Base-by-base conservation (phyloP, 92 coral and sea anemone species). In the Phenganax stokvisi region DNA sequence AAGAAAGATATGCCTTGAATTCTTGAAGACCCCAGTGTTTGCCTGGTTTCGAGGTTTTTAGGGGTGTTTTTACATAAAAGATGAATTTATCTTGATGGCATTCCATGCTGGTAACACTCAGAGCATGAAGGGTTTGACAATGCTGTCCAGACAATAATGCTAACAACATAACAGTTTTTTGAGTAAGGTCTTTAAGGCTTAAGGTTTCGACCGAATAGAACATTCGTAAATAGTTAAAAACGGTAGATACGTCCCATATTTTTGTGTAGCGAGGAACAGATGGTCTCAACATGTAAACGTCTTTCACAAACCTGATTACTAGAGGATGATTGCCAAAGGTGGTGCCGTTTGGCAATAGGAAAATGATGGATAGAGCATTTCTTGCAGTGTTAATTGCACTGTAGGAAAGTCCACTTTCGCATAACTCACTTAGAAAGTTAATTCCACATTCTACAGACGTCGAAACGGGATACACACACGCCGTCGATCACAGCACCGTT, bases 271-370 rank as follows among this genome's bases (percentile, higher is more conserved):
- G 77, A 47, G 77, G 77, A 16, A 73, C 16, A 8, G 77, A 57
- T 52, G 77, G 77, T 44, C 77, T 57, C 52, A 59, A 73, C 8
- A 52, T 59, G 52, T 44, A 73, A 37, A 73, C 77, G 12, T 59
- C 77, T 52, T 52, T 69, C 12, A 73, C 12, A 20, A 20, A 20
- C 25, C 25, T 20, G 25, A 20, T 20, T 20, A 20, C 25, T 20
- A 20, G 25, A 20, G 86, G 88, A 61, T 87, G 89, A 57, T 59
- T 74, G 9, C 90, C 90, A 80, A 87, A 84, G 53, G 76, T 68
- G 69, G 79, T 8, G 3, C 62, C 83, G 13, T 63, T 68, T 6
- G 60, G 28, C 9, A 84, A 80, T 4, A 79, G 64, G 2, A 84
- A 30, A 13, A 87, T 85, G 27, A 72, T 71, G 1, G 83, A 84